Percentiles rank a stretch among this genome's conserved stretches.
Evolutionary conservation across 2,888 invertebrate genomes (phyloP).

Genomic region (Brachypterus glaber): DNA sequence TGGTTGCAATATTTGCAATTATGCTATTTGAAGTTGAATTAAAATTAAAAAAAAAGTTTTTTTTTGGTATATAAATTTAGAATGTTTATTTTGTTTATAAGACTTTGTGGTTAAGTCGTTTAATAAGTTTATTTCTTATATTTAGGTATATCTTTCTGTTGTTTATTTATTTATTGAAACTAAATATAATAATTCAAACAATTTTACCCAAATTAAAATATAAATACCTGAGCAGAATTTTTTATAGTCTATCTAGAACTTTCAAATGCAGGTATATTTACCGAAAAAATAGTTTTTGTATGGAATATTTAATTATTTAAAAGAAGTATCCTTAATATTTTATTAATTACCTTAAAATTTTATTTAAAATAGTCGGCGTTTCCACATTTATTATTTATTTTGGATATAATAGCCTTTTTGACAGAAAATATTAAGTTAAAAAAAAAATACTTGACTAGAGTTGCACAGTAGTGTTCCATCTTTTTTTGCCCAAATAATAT

Average conservation of each 20-base stretch:
- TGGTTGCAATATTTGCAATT: slow-evolving; percentile 33
- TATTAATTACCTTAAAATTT: no score
- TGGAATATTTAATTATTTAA: no score
- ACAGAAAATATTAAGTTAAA: no score
- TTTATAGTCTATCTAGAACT: slow-evolving; percentile 1
- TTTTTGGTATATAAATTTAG: slow-evolving; percentile 15
- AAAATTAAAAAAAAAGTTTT: not conserved
- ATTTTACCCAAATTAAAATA: slow-evolving; percentile 10
- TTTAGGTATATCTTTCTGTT: slow-evolving; percentile 25
- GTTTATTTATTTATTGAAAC: slow-evolving; percentile 29
- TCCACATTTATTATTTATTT: no score
- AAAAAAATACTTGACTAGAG: no score
- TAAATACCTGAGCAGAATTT: no score
- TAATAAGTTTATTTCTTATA: slow-evolving; percentile 25
- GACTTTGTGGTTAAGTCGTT: slow-evolving; percentile 28
- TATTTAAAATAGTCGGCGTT: no score
- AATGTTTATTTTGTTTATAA: slow-evolving; percentile 24
- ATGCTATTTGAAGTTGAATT: slow-evolving; percentile 15
- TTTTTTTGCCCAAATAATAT: no score
- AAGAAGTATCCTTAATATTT: no score
- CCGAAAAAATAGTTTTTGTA: not conserved
- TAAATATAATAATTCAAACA: slow-evolving; percentile 14
- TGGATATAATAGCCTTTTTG: no score
- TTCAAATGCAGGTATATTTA: slow-evolving; percentile 4
- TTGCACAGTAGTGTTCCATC: no score